Conservation (phyloP, 2,113 vertebrate species). For the Castor canadensis region DNA sequence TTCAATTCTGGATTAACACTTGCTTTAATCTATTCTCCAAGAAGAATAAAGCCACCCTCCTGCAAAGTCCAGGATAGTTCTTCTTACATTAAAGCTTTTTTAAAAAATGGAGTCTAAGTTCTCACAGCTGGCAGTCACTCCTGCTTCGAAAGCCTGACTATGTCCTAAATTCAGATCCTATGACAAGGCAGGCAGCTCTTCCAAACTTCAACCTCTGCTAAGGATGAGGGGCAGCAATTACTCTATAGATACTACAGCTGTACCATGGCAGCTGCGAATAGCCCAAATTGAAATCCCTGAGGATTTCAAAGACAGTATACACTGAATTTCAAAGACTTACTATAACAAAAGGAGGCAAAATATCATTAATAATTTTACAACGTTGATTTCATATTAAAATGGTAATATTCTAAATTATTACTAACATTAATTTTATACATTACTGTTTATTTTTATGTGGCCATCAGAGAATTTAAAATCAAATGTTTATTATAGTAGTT, state of each 20-base stretch:
- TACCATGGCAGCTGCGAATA: background rate
- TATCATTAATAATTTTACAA: background rate
- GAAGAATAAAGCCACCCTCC: background rate
- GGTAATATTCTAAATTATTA: background rate
- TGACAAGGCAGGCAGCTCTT: background rate
- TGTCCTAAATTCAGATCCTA: background rate
- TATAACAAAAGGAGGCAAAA: background rate
- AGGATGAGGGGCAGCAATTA: background rate
- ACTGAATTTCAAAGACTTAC: background rate
- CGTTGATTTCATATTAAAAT: conserved; percentile 13
- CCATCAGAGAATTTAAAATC: background rate
- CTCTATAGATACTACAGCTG: background rate
- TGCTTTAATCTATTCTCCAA: background rate
- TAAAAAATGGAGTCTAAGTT: background rate
- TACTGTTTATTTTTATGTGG: background rate
- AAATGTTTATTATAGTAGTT: background rate
- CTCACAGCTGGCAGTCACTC: background rate
- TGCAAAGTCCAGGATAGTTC: background rate
- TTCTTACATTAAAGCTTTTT: background rate
- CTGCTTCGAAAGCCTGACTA: background rate
- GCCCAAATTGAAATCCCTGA: background rate
- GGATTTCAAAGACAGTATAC: background rate
- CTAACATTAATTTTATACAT: background rate
- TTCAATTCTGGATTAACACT: background rate
- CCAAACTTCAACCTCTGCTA: background rate